Percentiles rank a stretch among this genome's conserved stretches.
Conservation (phyloP, 1,140 invertebrate species). For the Calosoma granatense region DNA sequence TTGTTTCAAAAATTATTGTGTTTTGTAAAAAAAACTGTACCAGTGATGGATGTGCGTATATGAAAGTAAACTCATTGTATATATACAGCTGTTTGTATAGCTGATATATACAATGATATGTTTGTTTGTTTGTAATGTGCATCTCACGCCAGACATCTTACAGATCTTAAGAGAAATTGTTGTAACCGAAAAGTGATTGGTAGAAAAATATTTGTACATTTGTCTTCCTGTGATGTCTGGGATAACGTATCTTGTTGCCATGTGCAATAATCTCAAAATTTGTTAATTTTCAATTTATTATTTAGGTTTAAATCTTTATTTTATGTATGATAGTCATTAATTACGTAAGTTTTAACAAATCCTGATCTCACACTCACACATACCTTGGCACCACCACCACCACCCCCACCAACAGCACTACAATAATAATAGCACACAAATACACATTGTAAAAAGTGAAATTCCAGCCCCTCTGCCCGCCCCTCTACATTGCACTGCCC, state of each 20-base stretch:
- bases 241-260: constrained; percentile 2
- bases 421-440: too few relatives aligned
- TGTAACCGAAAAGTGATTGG: not conserved
- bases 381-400: too few relatives aligned
- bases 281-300: not conserved
- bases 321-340: not conserved
- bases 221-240: constrained; percentile 11
- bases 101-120: too few relatives aligned
- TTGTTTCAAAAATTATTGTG: not conserved
- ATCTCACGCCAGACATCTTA: not conserved
- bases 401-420: too few relatives aligned
- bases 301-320: not conserved
- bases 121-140: not conserved
- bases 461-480: too few relatives aligned
- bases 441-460: too few relatives aligned
- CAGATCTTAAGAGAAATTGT: not conserved
- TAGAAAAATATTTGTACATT: not conserved
- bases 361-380: constrained; percentile 7
- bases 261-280: constrained; percentile 9
- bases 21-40: not conserved
- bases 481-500: too few relatives aligned
- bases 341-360: constrained; percentile 1
- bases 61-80: too few relatives aligned
- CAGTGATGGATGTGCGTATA: too few relatives aligned
- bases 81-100: too few relatives aligned